Percentiles rank a stretch among this genome's conserved stretches.
Evolutionary conservation across 2,113 vertebrate genomes (phyloP).

Genomic region (Girardinichthys multiradiatus): DNA sequence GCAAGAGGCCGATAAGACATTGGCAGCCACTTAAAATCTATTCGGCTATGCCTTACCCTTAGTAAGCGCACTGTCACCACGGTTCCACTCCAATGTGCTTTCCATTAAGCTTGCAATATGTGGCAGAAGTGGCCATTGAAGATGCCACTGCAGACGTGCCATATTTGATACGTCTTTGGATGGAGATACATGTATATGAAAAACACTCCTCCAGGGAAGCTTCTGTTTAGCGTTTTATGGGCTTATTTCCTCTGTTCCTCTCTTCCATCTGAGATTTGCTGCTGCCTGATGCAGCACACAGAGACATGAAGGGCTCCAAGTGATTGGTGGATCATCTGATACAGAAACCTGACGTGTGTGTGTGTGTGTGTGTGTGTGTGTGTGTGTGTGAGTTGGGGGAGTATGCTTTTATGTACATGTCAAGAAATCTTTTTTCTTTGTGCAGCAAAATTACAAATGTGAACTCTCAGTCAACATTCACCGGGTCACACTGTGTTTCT

Average conservation of each 20-base stretch:
- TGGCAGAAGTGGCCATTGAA: slow-evolving; percentile 36
- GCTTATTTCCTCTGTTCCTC: slow-evolving; percentile 47
- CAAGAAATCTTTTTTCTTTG: background rate
- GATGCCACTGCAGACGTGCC: slow-evolving; percentile 46
- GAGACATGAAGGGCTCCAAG: slow-evolving; percentile 46
- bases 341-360: slow-evolving; percentile 23
- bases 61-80: slow-evolving; percentile 26
- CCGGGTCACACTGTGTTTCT: slow-evolving; percentile 25
- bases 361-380: background rate
- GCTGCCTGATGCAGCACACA: slow-evolving; percentile 38
- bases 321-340: slow-evolving; percentile 25
- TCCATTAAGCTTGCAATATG: slow-evolving; percentile 43
- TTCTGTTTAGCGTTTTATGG: slow-evolving; percentile 56
- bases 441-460: background rate
- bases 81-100: slow-evolving; percentile 34
- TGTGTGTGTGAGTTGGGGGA: too few relatives aligned
- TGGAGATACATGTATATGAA: slow-evolving; percentile 54
- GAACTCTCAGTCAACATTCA: slow-evolving; percentile 29
- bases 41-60: slow-evolving; percentile 52
- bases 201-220: slow-evolving; percentile 57
- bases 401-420: background rate
- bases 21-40: slow-evolving; percentile 68
- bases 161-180: slow-evolving; percentile 56
- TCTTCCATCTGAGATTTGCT: slow-evolving; percentile 62
- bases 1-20: slow-evolving; percentile 59